Evolutionary conservation across 2,888 invertebrate species (phyloP), one percentile per base, ranked within the genome.

Genomic region (Harpagoxenus sublaevis): DNA sequence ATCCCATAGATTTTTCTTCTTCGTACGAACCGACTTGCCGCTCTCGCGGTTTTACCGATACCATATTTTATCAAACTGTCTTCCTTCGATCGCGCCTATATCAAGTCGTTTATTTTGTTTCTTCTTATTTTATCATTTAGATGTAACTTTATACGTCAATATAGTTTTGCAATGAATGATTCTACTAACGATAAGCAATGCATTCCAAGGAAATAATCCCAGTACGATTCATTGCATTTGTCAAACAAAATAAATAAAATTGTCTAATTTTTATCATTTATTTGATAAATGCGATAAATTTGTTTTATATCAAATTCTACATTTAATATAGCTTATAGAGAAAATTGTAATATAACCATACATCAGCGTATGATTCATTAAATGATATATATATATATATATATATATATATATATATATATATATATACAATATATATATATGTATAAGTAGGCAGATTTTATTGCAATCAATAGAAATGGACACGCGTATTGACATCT

Each of bases 1-100:
- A 75, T 75, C 75, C 75, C 51, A 65, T 75, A 75, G 75, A 75
- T 75, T 75, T 75, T 73, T 73, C 73, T 75, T 75, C 65, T 75
- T 65, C 51, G 62, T 63, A 75, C 55, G 57, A 73, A 57, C 55
- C 48, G 63, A 75, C 75, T 75, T 75, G 63, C 65, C 63, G 51
- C 48, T 65, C 57, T 73, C 73, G 73, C 75, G 65, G 65, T 75
- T 75, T 51, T 51, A 65, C 51, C 75, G 48, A 75, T 75, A 48
- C 35, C 39, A 63, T 75, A 75, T 75, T 75, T 75, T 75, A 75
- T 35, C 65, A 75, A 75, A 75, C 75, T 75, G 75, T 75, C 75
- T 75, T 63, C 35, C 65, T 73, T 73, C 60, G 28, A 63, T 75
- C 23, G 23, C 23, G 23, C 10, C 51, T 75, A 75, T 65, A 65